These are phyloP conservation scores for Drosophila robusta DNA, from an alignment of 2,888 invertebrate genomes.

Conservation along the genomic window DNA sequence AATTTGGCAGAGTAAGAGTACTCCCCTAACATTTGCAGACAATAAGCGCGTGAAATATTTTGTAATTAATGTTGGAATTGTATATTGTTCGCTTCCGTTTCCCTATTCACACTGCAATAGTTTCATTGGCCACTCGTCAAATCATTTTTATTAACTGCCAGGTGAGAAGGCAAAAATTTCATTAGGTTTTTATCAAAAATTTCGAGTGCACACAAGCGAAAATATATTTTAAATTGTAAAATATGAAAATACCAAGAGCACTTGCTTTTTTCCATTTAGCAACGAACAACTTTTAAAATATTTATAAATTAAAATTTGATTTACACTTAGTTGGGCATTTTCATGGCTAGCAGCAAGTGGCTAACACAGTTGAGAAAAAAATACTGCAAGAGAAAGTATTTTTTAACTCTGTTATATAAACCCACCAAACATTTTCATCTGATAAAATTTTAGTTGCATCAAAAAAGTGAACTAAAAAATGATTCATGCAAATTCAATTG, in stretches of 20 bases:
- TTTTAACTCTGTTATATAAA: neutral
- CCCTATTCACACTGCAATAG: neutral
- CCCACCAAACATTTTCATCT: constrained; percentile 10
- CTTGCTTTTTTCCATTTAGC: constrained; percentile 7
- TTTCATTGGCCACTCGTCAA: constrained; percentile 7
- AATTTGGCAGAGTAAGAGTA: neutral
- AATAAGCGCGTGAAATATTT: constrained; percentile 31
- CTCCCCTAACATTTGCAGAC: constrained; percentile 19
- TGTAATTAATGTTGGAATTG: constrained; percentile 37
- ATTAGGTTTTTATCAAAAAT: constrained; percentile 5
- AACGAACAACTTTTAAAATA: constrained; percentile 20
- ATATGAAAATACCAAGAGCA: constrained; percentile 18
- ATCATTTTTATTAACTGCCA: constrained; percentile 22
- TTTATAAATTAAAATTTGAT: constrained; percentile 30
- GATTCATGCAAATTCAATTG: neutral
- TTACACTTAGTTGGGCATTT: constrained; percentile 22
- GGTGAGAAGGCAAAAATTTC: constrained; percentile 5
- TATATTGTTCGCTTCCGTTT: neutral
- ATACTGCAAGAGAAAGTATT: constrained; percentile 3
- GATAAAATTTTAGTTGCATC: constrained; percentile 10
- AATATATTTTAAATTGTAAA: constrained; percentile 10
- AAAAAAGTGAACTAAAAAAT: neutral
- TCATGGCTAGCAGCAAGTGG: constrained; percentile 10
- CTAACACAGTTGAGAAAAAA: neutral
- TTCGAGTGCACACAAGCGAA: neutral